These are phyloP conservation scores for Cepaea nemoralis DNA, from an alignment of 1,140 invertebrate species.

Conservation along the genomic window DNA sequence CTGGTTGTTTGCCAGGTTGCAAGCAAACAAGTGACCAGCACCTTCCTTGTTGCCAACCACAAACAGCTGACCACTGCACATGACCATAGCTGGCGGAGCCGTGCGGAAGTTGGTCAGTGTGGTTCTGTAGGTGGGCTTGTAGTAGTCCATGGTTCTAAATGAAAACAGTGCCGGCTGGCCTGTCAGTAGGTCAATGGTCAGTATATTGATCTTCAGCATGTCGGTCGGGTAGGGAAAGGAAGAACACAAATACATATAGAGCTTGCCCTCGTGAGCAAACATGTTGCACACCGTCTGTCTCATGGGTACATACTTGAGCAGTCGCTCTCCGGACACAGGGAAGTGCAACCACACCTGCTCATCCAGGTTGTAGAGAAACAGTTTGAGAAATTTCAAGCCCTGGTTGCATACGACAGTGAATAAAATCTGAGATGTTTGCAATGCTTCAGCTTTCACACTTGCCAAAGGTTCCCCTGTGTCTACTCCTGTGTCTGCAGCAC, in stretches of 20 bases:
- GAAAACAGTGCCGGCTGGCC: slow-evolving; percentile 61
- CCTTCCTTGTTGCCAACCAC: slow-evolving; percentile 68
- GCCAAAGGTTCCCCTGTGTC: not conserved
- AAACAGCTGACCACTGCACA: slow-evolving; percentile 63
- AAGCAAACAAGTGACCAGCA: slow-evolving; percentile 67
- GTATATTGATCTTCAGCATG: slow-evolving; percentile 67
- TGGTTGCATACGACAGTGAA: slow-evolving; percentile 65
- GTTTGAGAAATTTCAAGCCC: slow-evolving; percentile 66
- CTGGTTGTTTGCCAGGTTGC: slow-evolving; percentile 63
- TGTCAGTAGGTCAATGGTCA: slow-evolving; percentile 63
- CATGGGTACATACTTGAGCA: slow-evolving; percentile 62
- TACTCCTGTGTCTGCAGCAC: not conserved
- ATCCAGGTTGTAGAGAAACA: slow-evolving; percentile 63
- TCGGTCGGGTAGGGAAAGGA: slow-evolving; percentile 69
- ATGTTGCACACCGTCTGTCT: slow-evolving; percentile 66
- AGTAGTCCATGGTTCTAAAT: slow-evolving; percentile 65
- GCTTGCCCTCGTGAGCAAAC: slow-evolving; percentile 58
- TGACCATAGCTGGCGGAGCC: slow-evolving; percentile 66
- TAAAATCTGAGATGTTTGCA: slow-evolving; percentile 51
- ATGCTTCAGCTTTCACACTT: slow-evolving; percentile 18
- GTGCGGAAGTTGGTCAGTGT: slow-evolving; percentile 66
- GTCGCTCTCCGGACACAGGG: slow-evolving; percentile 59
- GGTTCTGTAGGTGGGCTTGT: slow-evolving; percentile 67
- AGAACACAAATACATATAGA: slow-evolving; percentile 68
- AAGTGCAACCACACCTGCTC: slow-evolving; percentile 66